Percentiles rank a stretch among this genome's conserved stretches.
Evolutionary conservation across 2,888 invertebrate species (phyloP).

Genomic region (Phorcus lineatus): DNA sequence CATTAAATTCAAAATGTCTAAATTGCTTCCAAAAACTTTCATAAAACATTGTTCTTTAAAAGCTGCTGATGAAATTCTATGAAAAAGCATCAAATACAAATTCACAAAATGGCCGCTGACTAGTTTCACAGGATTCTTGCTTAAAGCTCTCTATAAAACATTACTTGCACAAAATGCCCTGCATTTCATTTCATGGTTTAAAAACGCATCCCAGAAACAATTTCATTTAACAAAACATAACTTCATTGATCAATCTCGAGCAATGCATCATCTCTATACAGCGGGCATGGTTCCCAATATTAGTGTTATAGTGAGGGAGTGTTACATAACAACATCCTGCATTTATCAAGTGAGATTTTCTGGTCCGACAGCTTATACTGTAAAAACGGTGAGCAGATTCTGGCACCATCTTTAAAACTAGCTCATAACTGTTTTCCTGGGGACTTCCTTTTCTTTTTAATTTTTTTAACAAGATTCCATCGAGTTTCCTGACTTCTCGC

Average conservation of each 20-base stretch:
- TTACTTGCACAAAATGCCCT: neutral
- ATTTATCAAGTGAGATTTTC: neutral
- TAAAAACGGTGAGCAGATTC: neutral
- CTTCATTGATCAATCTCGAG: neutral
- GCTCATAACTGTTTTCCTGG: constrained; percentile 4
- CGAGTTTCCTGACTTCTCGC: too few species aligned
- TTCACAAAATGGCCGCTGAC: neutral
- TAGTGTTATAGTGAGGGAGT: neutral
- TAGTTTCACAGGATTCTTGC: neutral
- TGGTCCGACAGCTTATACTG: neutral
- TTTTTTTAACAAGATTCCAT: neutral
- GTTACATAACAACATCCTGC: neutral
- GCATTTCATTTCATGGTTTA: neutral
- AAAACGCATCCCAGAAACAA: neutral
- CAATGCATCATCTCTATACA: too few species aligned
- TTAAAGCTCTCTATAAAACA: neutral
- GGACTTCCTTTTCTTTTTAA: constrained; percentile 1
- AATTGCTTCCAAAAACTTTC: neutral
- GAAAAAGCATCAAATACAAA: constrained; percentile 5
- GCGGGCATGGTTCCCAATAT: neutral
- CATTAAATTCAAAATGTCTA: constrained; percentile 6
- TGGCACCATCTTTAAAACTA: neutral
- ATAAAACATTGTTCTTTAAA: neutral
- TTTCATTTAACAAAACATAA: constrained; percentile 13
- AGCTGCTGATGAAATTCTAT: neutral